Evolutionary conservation across 2,888 invertebrate genomes (phyloP).

Genomic region (Sicus ferrugineus): DNA sequence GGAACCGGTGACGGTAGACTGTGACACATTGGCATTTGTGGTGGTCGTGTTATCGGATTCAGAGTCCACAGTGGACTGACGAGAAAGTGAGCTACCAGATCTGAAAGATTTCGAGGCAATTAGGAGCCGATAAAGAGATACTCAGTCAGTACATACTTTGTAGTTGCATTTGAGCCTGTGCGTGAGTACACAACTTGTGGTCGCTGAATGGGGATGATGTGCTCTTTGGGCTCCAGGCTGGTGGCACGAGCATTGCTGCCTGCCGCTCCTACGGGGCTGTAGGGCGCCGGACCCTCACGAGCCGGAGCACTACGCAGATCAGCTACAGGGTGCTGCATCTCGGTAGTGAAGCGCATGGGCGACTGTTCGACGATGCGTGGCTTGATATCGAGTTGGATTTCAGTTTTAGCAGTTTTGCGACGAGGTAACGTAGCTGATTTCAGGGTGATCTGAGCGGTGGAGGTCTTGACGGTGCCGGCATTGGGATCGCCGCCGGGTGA

Average conservation of each 20-base stretch:
- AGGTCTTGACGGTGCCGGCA: constrained; percentile 66
- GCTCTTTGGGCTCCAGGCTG: constrained; percentile 71
- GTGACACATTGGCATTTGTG: constrained; percentile 61
- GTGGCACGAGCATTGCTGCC: constrained; percentile 66
- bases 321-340: constrained; percentile 69
- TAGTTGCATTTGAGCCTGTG: constrained; percentile 59
- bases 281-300: constrained; percentile 60
- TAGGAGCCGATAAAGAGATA: background rate
- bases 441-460: constrained; percentile 72
- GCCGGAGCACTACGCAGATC: constrained; percentile 64
- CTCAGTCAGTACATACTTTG: constrained; percentile 48
- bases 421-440: constrained; percentile 75
- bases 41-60: constrained; percentile 71
- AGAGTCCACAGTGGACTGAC: constrained; percentile 74
- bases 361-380: constrained; percentile 60
- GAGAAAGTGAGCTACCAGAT: constrained; percentile 60
- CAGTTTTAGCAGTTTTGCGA: constrained; percentile 72
- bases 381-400: constrained; percentile 70
- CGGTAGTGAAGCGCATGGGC: constrained; percentile 69
- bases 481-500: constrained; percentile 52
- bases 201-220: constrained; percentile 74
- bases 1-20: constrained; percentile 68
- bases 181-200: constrained; percentile 61
- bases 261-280: constrained; percentile 55
- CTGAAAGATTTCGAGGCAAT: too few relatives aligned